Evolutionary conservation across 2,888 invertebrate genomes (phyloP), one percentile per base, ranked within the genome.

Genomic region (Amiota minor): DNA sequence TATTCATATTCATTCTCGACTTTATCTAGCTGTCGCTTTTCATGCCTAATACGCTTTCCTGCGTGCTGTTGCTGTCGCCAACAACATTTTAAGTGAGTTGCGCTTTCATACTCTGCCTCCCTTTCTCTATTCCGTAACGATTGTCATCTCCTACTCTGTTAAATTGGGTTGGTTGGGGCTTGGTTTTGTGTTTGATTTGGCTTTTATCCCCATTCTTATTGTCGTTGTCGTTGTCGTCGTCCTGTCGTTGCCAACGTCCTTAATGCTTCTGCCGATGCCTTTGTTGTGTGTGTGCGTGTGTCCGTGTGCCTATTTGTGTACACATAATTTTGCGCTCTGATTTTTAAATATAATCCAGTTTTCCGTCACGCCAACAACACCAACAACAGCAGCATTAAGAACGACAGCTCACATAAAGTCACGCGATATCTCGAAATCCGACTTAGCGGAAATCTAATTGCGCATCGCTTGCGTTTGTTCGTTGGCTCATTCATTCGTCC

Each of bases 371-470:
- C 76, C 76, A 72, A 74, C 71, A 49, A 53, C 62, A 61, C 35
- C 47, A 16, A 71, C 55, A 59, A 16, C 59, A 59, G 20, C 59
- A 18, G 49, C 71, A 20, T 35, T 35, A 72, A 73, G 70, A 76
- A 79, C 23, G 67, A 20, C 49, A 69, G 56, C 23, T 20, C 80
- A 77, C 61, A 73, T 70, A 70, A 73, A 85, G 85, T 83, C 85
- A 83, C 81, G 85, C 83, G 85, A 85, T 84, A 83, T 83, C 85
- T 79, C 81, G 77, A 82, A 85, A 83, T 83, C 83, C 83, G 85
- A 82, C 85, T 83, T 85, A 81, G 85, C 83, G 85, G 83, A 83
- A 85, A 85, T 83, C 85, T 83, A 83, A 83, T 83, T 83, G n/a
- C 23, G 9, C 46, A 11, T 12, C 9, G 12, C 46, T 23, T 14